These are phyloP conservation scores for Sthenelais limicola DNA, from an alignment of 2,888 invertebrate species.

Conservation along the genomic window DNA sequence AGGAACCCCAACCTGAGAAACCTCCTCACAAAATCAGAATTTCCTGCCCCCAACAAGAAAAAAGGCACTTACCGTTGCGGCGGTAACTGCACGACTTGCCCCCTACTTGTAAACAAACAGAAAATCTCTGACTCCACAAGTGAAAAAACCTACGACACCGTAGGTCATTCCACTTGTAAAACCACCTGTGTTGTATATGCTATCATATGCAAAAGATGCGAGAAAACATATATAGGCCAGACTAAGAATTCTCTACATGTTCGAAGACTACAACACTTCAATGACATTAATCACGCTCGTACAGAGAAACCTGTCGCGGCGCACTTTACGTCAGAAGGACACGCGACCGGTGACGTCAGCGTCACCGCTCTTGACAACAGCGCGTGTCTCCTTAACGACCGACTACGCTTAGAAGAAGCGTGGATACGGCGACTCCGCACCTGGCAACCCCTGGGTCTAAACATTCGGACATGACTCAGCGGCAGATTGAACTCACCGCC, in stretches of 20 bases:
- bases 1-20: not conserved
- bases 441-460: too few species aligned
- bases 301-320: not conserved
- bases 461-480: too few species aligned
- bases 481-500: too few species aligned
- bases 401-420: not conserved
- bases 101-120: not conserved
- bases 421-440: conserved; percentile 18
- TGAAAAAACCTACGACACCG: not conserved
- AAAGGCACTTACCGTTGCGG: not conserved
- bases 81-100: not conserved
- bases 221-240: not conserved
- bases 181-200: not conserved
- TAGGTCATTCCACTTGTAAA: not conserved
- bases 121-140: not conserved
- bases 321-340: not conserved
- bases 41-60: not conserved
- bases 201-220: not conserved
- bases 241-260: not conserved
- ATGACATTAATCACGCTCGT: not conserved
- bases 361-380: not conserved
- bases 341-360: not conserved
- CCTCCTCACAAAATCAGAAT: not conserved
- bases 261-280: not conserved
- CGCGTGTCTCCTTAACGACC: not conserved